These are phyloP conservation scores for Ophiodon elongatus DNA, from an alignment of 2,113 vertebrate genomes.

Conservation along the genomic window DNA sequence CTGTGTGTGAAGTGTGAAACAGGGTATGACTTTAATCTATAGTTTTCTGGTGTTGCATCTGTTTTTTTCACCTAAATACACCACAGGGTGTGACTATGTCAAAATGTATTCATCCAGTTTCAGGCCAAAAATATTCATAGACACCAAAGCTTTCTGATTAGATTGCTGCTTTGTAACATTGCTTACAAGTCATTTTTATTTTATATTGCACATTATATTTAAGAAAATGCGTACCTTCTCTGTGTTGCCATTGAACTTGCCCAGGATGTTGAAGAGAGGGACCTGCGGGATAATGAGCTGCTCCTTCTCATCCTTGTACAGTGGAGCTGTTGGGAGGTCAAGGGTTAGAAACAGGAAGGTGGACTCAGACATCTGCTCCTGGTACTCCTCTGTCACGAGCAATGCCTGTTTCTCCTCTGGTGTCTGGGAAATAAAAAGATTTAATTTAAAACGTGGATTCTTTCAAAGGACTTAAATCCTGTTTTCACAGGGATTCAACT, in stretches of 20 bases:
- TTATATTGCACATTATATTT: background rate
- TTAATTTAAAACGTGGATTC: background rate
- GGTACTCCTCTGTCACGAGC: constrained; percentile 92
- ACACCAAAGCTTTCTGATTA: background rate
- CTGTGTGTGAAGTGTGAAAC: background rate
- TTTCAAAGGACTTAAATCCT: background rate
- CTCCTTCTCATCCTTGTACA: constrained; percentile 99
- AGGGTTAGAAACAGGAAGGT: constrained; percentile 96
- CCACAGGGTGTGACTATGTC: background rate
- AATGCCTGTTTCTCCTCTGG: constrained; percentile 94
- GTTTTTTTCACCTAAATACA: too few species aligned
- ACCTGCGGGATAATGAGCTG: constrained; percentile 99
- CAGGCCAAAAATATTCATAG: background rate
- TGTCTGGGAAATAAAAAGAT: constrained; percentile 75
- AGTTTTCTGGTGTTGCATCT: background rate
- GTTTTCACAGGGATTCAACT: background rate
- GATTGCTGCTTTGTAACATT: background rate
- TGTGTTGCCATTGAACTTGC: constrained; percentile 94
- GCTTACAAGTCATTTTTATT: background rate
- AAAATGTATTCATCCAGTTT: background rate
- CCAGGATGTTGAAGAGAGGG: constrained; percentile 97
- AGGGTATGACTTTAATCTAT: background rate
- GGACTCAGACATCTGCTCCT: constrained; percentile 95
- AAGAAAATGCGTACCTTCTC: constrained; percentile 88
- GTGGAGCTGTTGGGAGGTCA: constrained; percentile 95